Evolutionary conservation across 2,888 invertebrate species (phyloP).

Genomic region (Melanophora roralis): DNA sequence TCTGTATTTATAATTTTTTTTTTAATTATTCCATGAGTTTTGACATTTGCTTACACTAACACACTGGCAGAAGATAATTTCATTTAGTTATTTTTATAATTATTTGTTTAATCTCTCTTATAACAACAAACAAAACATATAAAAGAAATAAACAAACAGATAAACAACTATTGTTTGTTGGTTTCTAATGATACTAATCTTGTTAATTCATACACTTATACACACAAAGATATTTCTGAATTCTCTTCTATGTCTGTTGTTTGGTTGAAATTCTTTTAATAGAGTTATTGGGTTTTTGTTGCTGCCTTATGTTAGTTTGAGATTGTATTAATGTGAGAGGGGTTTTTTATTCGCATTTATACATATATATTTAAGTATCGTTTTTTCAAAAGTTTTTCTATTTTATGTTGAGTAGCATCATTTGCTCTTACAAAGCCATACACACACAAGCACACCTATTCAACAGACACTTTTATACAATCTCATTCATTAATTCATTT

Average conservation of each 20-base stretch:
- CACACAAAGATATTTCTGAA: conserved; percentile 1
- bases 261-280: conserved; percentile 20
- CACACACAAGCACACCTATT: conserved; percentile 2
- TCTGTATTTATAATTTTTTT: not conserved
- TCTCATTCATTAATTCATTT: conserved; percentile 9
- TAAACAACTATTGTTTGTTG: conserved; percentile 31
- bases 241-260: conserved; percentile 15
- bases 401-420: conserved; percentile 42
- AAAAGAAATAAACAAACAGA: conserved; percentile 12
- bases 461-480: not conserved
- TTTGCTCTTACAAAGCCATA: conserved; percentile 34
- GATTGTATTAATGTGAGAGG: conserved; percentile 9
- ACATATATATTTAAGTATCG: conserved; percentile 14
- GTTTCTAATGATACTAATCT: conserved; percentile 51
- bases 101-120: conserved; percentile 7
- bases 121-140: not conserved
- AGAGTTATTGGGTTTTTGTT: not conserved
- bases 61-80: conserved; percentile 2
- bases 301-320: conserved; percentile 34
- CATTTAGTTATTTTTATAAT: conserved; percentile 21
- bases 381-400: conserved; percentile 9
- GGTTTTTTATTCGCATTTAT: conserved; percentile 15
- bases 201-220: too few relatives aligned
- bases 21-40: not conserved
- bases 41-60: not conserved